Evolutionary conservation across 2,113 vertebrate species (phyloP).

Genomic region (Sphyrna mokarran): DNA sequence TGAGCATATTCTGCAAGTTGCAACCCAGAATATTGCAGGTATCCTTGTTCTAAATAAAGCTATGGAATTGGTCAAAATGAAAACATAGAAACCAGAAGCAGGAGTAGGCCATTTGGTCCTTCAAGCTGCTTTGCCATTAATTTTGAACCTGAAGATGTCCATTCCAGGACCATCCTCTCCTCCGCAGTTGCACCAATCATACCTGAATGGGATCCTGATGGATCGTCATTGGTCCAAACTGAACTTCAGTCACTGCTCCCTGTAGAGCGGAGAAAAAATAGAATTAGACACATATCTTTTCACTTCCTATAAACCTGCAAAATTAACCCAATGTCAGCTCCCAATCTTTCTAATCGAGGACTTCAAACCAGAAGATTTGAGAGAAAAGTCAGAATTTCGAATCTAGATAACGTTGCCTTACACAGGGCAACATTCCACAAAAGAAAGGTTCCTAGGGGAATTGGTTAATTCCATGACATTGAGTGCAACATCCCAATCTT

Average conservation of each 20-base stretch:
- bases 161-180: not conserved
- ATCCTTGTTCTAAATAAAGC: not conserved
- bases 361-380: not conserved
- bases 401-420: not conserved
- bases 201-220: slow-evolving; percentile 96
- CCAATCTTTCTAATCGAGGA: not conserved
- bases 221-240: slow-evolving; percentile 96
- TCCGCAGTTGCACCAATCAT: slow-evolving; percentile 41
- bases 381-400: not conserved
- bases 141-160: too few relatives aligned
- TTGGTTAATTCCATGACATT: too few relatives aligned
- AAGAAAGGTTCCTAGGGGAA: not conserved
- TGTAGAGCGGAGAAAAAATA: slow-evolving; percentile 51
- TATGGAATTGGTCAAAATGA: not conserved
- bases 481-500: not conserved
- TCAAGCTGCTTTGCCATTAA: too few relatives aligned
- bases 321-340: slow-evolving; percentile 43
- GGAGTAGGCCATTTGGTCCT: too few relatives aligned
- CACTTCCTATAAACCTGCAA: slow-evolving; percentile 44
- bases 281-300: slow-evolving; percentile 41
- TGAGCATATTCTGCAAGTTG: not conserved
- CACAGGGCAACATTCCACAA: not conserved
- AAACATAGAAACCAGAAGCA: too few relatives aligned
- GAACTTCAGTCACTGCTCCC: slow-evolving; percentile 77
- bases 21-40: not conserved